Conservation (phyloP, 2,113 vertebrate genomes). For the Ovibos moschatus region DNA sequence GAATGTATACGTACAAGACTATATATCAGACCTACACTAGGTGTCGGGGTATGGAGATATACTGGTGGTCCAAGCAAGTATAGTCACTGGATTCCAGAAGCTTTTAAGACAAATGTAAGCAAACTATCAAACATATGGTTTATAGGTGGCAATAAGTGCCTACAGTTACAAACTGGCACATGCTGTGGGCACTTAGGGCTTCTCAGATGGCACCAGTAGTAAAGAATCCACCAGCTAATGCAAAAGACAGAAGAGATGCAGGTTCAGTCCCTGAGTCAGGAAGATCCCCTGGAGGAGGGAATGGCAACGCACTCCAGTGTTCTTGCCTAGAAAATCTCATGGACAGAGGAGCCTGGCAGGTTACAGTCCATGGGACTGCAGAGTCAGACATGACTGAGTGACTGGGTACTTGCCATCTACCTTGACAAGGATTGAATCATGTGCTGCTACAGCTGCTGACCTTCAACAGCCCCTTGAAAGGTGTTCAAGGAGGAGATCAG, state of each 20-base stretch:
- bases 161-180: neutral
- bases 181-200: neutral
- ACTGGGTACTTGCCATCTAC: neutral
- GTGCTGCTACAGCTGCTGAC: neutral
- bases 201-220: neutral
- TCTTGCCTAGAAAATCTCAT: neutral
- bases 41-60: rapidly evolving
- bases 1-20: neutral
- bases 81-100: neutral
- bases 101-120: neutral
- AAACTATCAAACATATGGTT: neutral
- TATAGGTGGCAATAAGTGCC: rapidly evolving
- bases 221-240: neutral
- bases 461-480: neutral
- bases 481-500: neutral
- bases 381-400: neutral
- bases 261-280: neutral
- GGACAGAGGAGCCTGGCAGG: neutral
- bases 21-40: neutral
- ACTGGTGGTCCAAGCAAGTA: neutral
- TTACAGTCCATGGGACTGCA: neutral
- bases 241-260: neutral
- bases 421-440: neutral
- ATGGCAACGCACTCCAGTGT: neutral
- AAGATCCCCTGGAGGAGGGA: neutral